phyloP scores from a whole-genome alignment of 2,888 invertebrate species.

The Ramazzottius varieornatus region DNA sequence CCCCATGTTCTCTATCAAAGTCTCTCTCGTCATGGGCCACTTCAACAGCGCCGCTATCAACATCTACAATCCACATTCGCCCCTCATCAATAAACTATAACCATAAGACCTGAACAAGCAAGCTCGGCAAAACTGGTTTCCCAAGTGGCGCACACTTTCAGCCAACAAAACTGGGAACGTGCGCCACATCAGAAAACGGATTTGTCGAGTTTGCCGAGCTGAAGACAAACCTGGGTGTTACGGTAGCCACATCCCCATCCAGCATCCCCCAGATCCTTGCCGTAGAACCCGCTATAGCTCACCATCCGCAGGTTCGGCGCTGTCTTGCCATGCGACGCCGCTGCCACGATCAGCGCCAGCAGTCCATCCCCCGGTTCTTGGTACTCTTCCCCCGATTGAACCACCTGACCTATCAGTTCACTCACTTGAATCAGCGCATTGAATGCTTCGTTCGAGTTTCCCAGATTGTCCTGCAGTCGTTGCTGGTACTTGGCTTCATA shows the following conservation, averaged over 20 bases:
- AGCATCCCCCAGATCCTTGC: not conserved
- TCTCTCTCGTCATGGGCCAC: not conserved
- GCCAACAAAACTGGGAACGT: no score
- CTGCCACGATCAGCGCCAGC: not conserved
- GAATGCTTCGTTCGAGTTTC: not conserved
- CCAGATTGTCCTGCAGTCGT: not conserved
- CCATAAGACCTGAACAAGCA: no score
- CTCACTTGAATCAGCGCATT: not conserved
- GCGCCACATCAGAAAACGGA: no score
- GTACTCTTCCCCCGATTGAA: not conserved
- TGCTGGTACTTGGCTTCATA: not conserved
- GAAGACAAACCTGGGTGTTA: not conserved
- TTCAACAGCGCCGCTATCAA: not conserved
- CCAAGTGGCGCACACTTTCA: no score
- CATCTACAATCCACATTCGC: not conserved
- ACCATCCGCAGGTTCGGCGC: not conserved
- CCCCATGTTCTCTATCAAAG: not conserved
- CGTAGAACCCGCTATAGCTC: not conserved
- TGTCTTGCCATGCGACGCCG: not conserved
- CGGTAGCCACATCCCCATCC: slow-evolving; percentile 3
- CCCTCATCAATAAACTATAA: no score
- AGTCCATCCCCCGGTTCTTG: not conserved
- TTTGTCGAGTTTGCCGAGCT: no score
- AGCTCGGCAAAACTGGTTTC: no score
- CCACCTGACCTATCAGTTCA: not conserved